phyloP scores from a whole-genome alignment of 2,113 vertebrate species.

The Monarcha castaneiventris region DNA sequence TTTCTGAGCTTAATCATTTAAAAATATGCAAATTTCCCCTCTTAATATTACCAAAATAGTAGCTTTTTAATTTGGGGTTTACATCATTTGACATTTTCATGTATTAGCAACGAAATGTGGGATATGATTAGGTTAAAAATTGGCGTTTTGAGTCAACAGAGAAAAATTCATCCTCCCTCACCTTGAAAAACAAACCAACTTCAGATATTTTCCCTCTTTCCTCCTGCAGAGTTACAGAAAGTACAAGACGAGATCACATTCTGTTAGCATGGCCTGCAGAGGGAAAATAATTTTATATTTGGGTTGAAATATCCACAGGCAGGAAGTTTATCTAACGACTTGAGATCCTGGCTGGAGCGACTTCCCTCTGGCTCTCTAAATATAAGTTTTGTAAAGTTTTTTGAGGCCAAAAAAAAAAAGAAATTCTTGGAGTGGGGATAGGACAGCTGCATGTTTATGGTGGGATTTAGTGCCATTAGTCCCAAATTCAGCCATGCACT shows the following conservation, averaged over 20 bases:
- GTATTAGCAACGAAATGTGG: neutral
- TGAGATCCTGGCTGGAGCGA: neutral
- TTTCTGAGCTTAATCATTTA: neutral
- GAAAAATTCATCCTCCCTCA: neutral
- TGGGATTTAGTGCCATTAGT: neutral
- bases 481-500: neutral
- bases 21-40: neutral
- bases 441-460: fast-evolving
- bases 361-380: neutral
- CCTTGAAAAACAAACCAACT: neutral
- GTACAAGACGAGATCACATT: neutral
- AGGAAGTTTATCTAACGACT: neutral
- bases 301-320: neutral
- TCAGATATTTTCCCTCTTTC: neutral
- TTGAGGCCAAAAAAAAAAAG: neutral
- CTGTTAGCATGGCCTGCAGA: neutral
- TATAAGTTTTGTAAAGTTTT: neutral
- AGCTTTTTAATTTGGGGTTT: neutral
- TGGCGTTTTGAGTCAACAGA: neutral
- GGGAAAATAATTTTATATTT: neutral
- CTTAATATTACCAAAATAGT: neutral
- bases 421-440: neutral
- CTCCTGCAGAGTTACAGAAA: neutral
- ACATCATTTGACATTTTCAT: neutral
- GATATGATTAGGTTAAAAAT: neutral